Percentiles rank a stretch among this genome's conserved stretches.
These are phyloP conservation scores for Drosophila putrida DNA, from an alignment of 2,888 invertebrate species.

Conservation along the genomic window DNA sequence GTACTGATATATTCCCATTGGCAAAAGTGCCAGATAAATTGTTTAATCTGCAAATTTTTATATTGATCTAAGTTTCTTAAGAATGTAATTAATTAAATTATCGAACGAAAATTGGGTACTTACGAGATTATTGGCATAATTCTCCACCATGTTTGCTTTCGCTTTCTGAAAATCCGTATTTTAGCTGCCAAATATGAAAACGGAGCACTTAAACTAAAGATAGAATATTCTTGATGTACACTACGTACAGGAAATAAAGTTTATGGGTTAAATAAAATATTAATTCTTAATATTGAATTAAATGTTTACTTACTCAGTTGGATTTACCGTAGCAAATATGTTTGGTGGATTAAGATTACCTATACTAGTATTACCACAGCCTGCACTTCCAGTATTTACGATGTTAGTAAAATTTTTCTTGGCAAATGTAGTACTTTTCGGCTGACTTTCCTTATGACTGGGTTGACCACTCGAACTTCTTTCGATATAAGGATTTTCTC, in stretches of 20 bases:
- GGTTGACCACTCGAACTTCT: neutral
- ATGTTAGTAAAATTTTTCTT: neutral
- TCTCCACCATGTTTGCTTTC: slow-evolving; percentile 77
- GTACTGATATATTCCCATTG: slow-evolving; percentile 78
- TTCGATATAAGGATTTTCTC: neutral
- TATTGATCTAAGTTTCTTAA: neutral
- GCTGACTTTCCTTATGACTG: neutral
- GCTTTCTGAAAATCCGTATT: slow-evolving; percentile 76
- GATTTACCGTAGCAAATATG: neutral
- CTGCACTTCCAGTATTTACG: neutral
- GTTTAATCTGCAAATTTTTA: slow-evolving; percentile 63
- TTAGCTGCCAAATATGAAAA: slow-evolving; percentile 76
- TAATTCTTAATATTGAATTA: neutral
- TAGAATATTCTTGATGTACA: slow-evolving; percentile 52
- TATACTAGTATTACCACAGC: neutral
- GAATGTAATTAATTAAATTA: neutral
- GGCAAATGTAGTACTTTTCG: neutral
- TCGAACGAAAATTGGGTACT: slow-evolving; percentile 25
- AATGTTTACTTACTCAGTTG: slow-evolving; percentile 27
- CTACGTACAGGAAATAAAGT: slow-evolving; percentile 6
- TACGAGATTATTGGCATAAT: slow-evolving; percentile 79
- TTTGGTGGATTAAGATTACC: neutral
- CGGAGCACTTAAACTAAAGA: slow-evolving; percentile 79
- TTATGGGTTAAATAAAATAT: neutral
- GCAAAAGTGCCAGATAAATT: slow-evolving; percentile 76